phyloP scores from a whole-genome alignment of 2,888 invertebrate genomes.

The Orgyia antiqua region DNA sequence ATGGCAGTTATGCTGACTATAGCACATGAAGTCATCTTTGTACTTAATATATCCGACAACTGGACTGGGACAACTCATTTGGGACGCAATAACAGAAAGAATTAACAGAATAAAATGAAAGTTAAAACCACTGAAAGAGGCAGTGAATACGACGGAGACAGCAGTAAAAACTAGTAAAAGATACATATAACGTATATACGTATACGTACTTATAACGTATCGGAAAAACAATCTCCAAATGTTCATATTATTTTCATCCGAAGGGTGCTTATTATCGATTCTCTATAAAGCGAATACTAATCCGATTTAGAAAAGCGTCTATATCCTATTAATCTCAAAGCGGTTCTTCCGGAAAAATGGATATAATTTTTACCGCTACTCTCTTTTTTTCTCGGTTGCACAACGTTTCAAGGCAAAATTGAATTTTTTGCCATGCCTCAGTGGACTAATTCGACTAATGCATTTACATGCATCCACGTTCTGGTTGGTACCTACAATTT shows the following conservation, averaged over 20 bases:
- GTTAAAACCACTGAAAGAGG: too few relatives aligned
- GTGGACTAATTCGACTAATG: constrained; percentile 72
- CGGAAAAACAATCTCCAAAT: too few relatives aligned
- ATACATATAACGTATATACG: too few relatives aligned
- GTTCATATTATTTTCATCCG: constrained; percentile 7
- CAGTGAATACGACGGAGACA: too few relatives aligned
- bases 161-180: too few relatives aligned
- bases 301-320: constrained; percentile 58
- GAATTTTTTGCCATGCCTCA: constrained; percentile 72
- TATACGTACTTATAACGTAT: too few relatives aligned
- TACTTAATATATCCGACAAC: too few relatives aligned
- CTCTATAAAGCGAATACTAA: constrained; percentile 54
- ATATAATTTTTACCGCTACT: constrained; percentile 65
- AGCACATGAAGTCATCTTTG: too few relatives aligned
- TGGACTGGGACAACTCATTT: too few relatives aligned
- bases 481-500: constrained; percentile 2
- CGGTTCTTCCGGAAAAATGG: constrained; percentile 56
- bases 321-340: constrained; percentile 49
- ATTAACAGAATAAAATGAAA: too few relatives aligned
- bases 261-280: constrained; percentile 43
- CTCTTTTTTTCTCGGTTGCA: constrained; percentile 48
- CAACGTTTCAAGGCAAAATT: constrained; percentile 65
- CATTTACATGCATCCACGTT: constrained; percentile 60
- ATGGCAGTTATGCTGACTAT: too few relatives aligned
- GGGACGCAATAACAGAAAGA: too few relatives aligned